Conservation (phyloP, 2,113 vertebrate genomes). For the Ifrita kowaldi region DNA sequence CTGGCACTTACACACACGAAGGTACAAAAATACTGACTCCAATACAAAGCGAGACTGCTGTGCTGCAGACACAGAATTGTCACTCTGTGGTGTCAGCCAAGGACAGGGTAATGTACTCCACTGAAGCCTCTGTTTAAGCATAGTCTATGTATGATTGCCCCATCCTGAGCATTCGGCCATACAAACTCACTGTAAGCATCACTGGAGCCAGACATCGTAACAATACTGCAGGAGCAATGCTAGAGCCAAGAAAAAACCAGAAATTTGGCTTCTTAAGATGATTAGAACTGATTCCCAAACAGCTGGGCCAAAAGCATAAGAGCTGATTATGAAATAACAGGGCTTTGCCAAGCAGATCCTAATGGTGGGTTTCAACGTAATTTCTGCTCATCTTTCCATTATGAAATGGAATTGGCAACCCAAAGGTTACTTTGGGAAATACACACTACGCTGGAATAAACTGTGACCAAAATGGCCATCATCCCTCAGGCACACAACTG, state of each 20-base stretch:
- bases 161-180: background rate
- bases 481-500: background rate
- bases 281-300: background rate
- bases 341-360: background rate
- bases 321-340: conserved; percentile 18
- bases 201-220: background rate
- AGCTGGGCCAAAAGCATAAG: background rate
- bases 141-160: background rate
- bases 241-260: background rate
- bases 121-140: background rate
- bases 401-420: background rate
- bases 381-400: background rate
- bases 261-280: background rate
- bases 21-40: background rate
- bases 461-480: background rate
- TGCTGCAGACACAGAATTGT: background rate
- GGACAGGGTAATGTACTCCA: accelerated
- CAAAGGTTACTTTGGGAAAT: background rate
- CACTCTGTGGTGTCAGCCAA: background rate
- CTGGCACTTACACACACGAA: background rate
- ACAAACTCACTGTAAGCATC: background rate
- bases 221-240: background rate
- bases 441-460: background rate
- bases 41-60: background rate
- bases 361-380: background rate